phyloP scores from a whole-genome alignment of 2,113 vertebrate species.

The Sula dactylatra region DNA sequence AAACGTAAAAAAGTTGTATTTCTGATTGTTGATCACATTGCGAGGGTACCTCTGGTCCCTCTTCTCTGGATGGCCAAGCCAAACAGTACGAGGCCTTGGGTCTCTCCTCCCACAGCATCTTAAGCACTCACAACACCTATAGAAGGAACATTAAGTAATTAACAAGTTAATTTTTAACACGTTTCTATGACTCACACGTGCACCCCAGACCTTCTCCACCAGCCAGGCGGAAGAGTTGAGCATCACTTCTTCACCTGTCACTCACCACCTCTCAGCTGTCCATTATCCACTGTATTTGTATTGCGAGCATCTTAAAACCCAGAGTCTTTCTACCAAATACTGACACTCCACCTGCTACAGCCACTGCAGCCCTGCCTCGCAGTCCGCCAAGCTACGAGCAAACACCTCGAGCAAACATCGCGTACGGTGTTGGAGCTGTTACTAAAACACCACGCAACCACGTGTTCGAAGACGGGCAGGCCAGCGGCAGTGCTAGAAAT shows the following conservation, averaged over 20 bases:
- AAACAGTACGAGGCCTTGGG: constrained; percentile 90
- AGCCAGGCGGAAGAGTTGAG: background rate
- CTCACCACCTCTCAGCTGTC: background rate
- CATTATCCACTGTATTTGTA: background rate
- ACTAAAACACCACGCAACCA: background rate
- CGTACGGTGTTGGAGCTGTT: accelerated
- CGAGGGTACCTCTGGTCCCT: constrained; percentile 94
- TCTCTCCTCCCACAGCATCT: constrained; percentile 92
- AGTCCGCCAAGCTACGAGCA: accelerated
- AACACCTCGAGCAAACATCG: background rate
- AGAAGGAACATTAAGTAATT: background rate
- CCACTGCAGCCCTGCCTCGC: background rate
- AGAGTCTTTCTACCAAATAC: background rate
- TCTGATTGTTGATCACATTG: constrained; percentile 99
- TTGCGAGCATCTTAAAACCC: background rate
- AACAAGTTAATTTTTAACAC: background rate
- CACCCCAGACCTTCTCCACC: background rate
- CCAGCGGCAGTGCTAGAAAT: background rate
- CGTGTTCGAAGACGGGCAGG: background rate
- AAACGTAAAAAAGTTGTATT: constrained; percentile 98
- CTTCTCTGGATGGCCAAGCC: constrained; percentile 97
- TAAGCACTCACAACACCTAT: constrained; percentile 91
- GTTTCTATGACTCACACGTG: background rate
- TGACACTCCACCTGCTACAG: background rate
- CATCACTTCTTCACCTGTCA: background rate